Conservation (phyloP, 2,888 invertebrate species). For the Gymnocheta viridis region DNA sequence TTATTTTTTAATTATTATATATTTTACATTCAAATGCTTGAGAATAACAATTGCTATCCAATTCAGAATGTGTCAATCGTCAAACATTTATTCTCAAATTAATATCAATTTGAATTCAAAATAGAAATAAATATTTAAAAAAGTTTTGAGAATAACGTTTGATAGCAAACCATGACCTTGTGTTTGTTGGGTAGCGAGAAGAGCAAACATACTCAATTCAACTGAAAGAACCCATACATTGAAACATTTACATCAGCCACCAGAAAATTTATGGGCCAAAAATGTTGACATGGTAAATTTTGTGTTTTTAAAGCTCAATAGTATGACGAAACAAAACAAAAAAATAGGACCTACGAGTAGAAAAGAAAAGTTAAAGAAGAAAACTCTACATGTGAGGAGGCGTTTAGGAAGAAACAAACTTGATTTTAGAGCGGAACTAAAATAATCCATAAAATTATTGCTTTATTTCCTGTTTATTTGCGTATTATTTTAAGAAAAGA, state of each 20-base stretch:
- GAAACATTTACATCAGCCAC: slow-evolving; percentile 45
- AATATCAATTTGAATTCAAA: too few relatives aligned
- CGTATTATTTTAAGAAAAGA: not conserved
- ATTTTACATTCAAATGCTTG: too few relatives aligned
- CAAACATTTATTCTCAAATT: too few relatives aligned
- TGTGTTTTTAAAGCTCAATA: slow-evolving; percentile 26
- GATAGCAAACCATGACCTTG: too few relatives aligned
- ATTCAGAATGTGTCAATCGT: too few relatives aligned
- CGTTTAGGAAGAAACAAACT: not conserved
- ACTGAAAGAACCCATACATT: slow-evolving; percentile 29
- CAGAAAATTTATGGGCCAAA: slow-evolving; percentile 46
- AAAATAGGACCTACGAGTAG: too few relatives aligned
- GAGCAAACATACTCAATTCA: not conserved
- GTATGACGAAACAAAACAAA: slow-evolving; percentile 1
- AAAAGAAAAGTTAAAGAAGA: slow-evolving; percentile 11
- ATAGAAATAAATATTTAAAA: too few relatives aligned
- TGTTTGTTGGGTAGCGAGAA: too few relatives aligned
- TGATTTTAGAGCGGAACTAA: not conserved
- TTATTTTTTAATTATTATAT: too few relatives aligned
- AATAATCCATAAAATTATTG: slow-evolving; percentile 32
- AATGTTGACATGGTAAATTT: slow-evolving; percentile 53
- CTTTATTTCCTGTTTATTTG: slow-evolving; percentile 15
- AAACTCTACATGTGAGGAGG: slow-evolving; percentile 7
- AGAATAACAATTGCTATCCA: too few relatives aligned
- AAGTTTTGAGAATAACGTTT: too few relatives aligned